A percentile compares a stretch with the other conserved stretches of the same genome.
Evolutionary conservation across 2,888 invertebrate genomes (phyloP).

Genomic region (Laspeyria flexula): DNA sequence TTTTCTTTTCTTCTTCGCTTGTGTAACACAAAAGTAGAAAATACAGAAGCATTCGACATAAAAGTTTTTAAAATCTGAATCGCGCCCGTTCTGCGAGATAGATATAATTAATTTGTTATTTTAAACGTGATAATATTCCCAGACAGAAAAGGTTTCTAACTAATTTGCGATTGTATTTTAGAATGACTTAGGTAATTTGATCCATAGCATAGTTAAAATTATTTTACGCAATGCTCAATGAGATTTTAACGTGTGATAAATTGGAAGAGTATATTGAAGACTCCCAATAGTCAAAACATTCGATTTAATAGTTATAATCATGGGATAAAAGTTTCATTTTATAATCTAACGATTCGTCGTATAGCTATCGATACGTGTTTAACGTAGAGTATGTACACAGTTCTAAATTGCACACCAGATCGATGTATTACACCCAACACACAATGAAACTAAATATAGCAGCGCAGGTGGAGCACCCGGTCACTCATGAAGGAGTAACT

Average conservation of each 20-base stretch:
- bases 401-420: conserved; percentile 60
- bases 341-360: conserved; percentile 3
- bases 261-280: background rate
- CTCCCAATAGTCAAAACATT: too few relatives aligned
- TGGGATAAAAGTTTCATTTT: conserved; percentile 9
- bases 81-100: too few relatives aligned
- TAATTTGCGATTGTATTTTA: too few relatives aligned
- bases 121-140: too few relatives aligned
- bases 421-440: conserved; percentile 71
- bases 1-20: too few relatives aligned
- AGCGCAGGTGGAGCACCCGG: conserved; percentile 68
- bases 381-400: conserved; percentile 39
- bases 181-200: too few relatives aligned
- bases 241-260: background rate
- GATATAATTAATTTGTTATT: too few relatives aligned
- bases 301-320: background rate
- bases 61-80: too few relatives aligned
- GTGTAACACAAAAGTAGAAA: too few relatives aligned
- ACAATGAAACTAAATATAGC: conserved; percentile 83
- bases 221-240: background rate
- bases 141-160: too few relatives aligned
- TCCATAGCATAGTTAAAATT: too few relatives aligned
- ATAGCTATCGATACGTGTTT: conserved; percentile 17
- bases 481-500: conserved; percentile 62
- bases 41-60: too few relatives aligned